Evolutionary conservation across 2,797 vertebrate species (phyloP), one percentile per base, ranked within the genome.

Genomic region (Carduelis carduelis): DNA sequence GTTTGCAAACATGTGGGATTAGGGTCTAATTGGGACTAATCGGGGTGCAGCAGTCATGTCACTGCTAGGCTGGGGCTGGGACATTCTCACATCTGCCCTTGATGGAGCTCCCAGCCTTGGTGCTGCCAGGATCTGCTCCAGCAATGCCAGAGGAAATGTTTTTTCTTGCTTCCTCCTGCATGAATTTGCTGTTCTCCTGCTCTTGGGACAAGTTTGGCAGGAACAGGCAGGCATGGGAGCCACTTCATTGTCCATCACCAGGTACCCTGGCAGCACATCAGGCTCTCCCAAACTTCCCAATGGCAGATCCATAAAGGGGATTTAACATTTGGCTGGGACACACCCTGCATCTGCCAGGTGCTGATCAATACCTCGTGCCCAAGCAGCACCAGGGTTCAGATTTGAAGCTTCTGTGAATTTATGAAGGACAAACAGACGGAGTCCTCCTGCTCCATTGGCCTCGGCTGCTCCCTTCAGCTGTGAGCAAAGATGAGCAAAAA

Each of bases 161-260:
- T 16, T 60, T 37, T 64, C 30, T 64, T 47, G 8, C 30, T 69
- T 69, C 22, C 12, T 75, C 50, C 61, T 17, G 16, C 9, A 12
- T 60, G 9, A 15, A 0, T 69, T 77, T 78, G 26, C 76, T 65
- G 52, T 27, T 90, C 17, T 82, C 37, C 43, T 55, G 34, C 20
- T 84, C 72, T 85, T 3, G 32, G 34, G 79, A 37, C 23, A 53
- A 55, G 41, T 76, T 34, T 72, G 71, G 47, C 64, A 78, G 76
- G 79, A 85, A n/a, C 57, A 75, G 49, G 80, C 89, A 94, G 96
- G 80, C 41, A 2, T 4, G 5, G 60, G 39, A 68, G 44, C 26
- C 9, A 10, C 20, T 6, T 23, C 12, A 50, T 47, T 0, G 0
- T 18, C 21, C 34, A 37, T 43, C 2, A 0, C 41, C 0, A 1